Conservation (phyloP, 2,113 vertebrate species). For the Oncorhynchus kisutch region DNA sequence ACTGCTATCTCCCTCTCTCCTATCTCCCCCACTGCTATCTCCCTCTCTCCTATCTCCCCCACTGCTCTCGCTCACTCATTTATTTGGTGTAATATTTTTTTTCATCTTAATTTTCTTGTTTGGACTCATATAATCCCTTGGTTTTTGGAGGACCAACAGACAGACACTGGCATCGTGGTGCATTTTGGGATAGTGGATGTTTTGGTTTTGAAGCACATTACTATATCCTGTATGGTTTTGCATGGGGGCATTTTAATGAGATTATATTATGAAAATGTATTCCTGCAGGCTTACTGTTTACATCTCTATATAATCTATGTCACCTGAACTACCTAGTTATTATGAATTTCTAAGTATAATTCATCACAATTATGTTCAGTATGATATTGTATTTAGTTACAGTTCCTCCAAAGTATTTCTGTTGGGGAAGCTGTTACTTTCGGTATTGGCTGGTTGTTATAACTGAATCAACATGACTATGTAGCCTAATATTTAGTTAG, state of each 20-base stretch:
- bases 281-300: not conserved
- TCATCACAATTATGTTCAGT: not conserved
- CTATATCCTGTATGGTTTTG: constrained; percentile 59
- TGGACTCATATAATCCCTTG: constrained; percentile 47
- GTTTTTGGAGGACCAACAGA: constrained; percentile 41
- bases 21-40: too few species aligned
- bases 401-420: not conserved
- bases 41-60: constrained; percentile 28
- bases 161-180: constrained; percentile 78
- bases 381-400: not conserved
- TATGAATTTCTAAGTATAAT: not conserved
- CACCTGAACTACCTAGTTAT: constrained; percentile 1
- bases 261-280: constrained; percentile 18
- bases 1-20: too few species aligned
- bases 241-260: constrained; percentile 65
- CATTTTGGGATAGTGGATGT: constrained; percentile 80
- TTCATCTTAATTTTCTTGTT: constrained; percentile 26
- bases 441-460: not conserved
- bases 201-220: constrained; percentile 67
- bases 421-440: not conserved
- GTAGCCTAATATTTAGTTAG: not conserved
- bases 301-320: not conserved
- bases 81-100: constrained; percentile 31
- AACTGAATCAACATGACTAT: not conserved
- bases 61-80: constrained; percentile 48